phyloP scores from a whole-genome alignment of 2,113 vertebrate genomes.

The Cheirogaleus medius region DNA sequence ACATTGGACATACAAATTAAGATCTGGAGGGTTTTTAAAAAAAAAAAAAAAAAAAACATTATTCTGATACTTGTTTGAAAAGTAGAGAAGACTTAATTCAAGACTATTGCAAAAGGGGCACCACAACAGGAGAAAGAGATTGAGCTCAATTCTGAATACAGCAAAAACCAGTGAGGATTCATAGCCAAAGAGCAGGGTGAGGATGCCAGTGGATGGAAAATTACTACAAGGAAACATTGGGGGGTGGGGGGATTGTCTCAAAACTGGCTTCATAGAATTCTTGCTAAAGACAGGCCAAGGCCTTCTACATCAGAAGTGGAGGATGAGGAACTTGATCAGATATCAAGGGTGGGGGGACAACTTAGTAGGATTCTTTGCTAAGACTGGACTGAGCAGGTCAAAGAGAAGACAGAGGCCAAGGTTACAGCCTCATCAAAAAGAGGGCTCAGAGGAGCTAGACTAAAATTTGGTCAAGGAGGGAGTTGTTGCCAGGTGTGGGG shows the following conservation, averaged over 20 bases:
- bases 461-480: not conserved
- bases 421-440: not conserved
- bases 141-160: not conserved
- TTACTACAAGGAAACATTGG: not conserved
- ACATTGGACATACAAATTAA: not conserved
- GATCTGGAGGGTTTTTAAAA: not conserved
- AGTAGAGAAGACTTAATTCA: not conserved
- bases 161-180: not conserved
- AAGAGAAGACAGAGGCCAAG: not conserved
- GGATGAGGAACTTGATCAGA: not conserved
- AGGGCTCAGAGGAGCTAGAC: too few relatives aligned
- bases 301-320: not conserved
- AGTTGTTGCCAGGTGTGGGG: not conserved
- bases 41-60: not conserved
- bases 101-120: not conserved
- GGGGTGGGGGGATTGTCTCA: not conserved
- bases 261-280: not conserved
- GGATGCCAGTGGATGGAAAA: not conserved
- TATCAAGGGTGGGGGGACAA: not conserved
- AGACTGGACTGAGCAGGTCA: not conserved
- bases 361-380: not conserved
- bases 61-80: not conserved
- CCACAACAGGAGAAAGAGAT: not conserved
- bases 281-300: not conserved
- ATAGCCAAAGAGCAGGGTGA: not conserved